Conservation (phyloP, 2,113 vertebrate species). For the Leucopsar rothschildi region DNA sequence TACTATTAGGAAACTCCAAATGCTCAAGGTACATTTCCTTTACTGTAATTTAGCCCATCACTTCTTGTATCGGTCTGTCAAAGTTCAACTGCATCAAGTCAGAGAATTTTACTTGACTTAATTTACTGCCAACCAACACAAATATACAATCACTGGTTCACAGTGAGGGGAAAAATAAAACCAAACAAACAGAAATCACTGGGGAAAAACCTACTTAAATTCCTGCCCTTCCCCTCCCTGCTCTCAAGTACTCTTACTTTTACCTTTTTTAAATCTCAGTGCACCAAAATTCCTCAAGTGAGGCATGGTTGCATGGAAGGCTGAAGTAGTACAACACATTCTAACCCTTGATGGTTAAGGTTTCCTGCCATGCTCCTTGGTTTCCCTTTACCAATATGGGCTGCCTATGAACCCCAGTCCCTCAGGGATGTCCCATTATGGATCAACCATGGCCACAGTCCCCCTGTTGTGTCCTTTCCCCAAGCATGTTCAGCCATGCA, state of each 20-base stretch:
- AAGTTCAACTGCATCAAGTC: background rate
- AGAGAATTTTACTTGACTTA: background rate
- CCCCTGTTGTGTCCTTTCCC: background rate
- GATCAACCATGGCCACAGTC: background rate
- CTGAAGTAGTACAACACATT: background rate
- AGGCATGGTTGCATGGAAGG: background rate
- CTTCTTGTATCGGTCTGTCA: background rate
- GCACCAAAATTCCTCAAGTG: background rate
- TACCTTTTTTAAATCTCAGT: background rate
- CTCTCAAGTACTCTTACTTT: background rate
- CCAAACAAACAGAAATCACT: background rate
- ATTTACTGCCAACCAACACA: background rate
- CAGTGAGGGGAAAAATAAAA: background rate
- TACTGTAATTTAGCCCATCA: conserved; percentile 8
- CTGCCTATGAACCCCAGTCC: background rate
- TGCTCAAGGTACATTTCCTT: background rate
- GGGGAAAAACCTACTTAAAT: background rate
- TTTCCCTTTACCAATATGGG: background rate
- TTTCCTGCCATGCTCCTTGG: background rate
- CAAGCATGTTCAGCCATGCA: background rate
- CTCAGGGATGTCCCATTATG: background rate
- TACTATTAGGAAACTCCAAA: conserved; percentile 10
- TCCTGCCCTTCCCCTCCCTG: background rate
- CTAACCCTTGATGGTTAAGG: background rate
- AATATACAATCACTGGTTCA: background rate